Evolutionary conservation across 1,140 invertebrate species (phyloP).

Genomic region (Pentalonia nigronervosa): DNA sequence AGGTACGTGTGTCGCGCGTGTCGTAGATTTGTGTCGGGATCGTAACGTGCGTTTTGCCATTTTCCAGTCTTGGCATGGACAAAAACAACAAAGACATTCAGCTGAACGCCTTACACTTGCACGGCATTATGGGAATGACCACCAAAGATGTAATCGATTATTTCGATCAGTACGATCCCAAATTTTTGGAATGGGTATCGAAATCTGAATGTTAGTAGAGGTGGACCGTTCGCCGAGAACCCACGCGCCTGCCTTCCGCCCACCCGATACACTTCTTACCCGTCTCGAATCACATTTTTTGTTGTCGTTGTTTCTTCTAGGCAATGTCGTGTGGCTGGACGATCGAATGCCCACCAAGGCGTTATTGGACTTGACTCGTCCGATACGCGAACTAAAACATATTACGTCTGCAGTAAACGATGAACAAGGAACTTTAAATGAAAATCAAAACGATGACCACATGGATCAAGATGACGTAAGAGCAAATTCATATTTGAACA

Average conservation of each 20-base stretch:
- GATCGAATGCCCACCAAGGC: slow-evolving; percentile 47
- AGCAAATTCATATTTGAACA: neutral
- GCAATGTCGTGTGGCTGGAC: slow-evolving; percentile 50
- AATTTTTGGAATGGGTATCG: slow-evolving; percentile 56
- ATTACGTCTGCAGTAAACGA: neutral
- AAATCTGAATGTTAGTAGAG: slow-evolving; percentile 49
- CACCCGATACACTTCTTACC: neutral
- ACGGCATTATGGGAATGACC: slow-evolving; percentile 46
- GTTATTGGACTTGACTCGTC: slow-evolving; percentile 43
- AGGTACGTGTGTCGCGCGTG: neutral
- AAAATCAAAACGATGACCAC: slow-evolving; percentile 36
- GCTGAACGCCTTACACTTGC: slow-evolving; percentile 49
- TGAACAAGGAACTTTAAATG: slow-evolving; percentile 1
- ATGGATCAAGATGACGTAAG: slow-evolving; percentile 54
- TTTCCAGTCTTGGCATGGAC: slow-evolving; percentile 42
- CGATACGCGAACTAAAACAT: slow-evolving; percentile 44
- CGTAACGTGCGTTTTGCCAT: neutral
- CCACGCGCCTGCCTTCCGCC: neutral
- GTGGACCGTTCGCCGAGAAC: neutral
- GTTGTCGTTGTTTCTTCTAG: neutral
- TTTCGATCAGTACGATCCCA: slow-evolving; percentile 47
- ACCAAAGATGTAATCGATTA: slow-evolving; percentile 42
- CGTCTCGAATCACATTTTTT: neutral
- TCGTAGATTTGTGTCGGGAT: no score
- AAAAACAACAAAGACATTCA: slow-evolving; percentile 56